Evolutionary conservation across 1,140 invertebrate species (phyloP).

Genomic region (Drosophila mojavensis): DNA sequence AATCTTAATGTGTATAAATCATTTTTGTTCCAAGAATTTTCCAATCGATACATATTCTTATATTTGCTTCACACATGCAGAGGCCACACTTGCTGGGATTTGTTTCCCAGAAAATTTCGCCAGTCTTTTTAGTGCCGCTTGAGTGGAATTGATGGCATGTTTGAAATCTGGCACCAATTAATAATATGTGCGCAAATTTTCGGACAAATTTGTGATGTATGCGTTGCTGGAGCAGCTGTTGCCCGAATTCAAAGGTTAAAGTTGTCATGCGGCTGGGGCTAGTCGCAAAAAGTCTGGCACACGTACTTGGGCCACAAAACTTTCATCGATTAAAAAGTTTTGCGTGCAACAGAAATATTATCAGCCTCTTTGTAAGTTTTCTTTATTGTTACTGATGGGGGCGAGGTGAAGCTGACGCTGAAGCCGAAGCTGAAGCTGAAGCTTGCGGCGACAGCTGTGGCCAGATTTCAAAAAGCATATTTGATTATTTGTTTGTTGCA

Average conservation of each 20-base stretch:
- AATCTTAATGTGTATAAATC: no score
- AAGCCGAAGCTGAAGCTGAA: background rate
- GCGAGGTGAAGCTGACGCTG: constrained; percentile 8
- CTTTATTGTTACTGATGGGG: constrained; percentile 5
- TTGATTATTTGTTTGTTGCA: constrained; percentile 63
- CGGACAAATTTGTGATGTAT: constrained; percentile 34
- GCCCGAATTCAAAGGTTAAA: constrained; percentile 59
- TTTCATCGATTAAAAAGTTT: constrained; percentile 79
- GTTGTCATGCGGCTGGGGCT: constrained; percentile 29
- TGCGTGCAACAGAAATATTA: constrained; percentile 56
- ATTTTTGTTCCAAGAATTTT: no score
- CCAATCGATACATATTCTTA: no score
- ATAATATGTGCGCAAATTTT: constrained; percentile 40
- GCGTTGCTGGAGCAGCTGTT: constrained; percentile 44
- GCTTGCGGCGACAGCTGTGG: constrained; percentile 62
- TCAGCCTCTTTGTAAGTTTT: constrained; percentile 48
- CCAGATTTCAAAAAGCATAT: constrained; percentile 57
- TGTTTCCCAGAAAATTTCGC: background rate
- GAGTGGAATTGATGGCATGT: constrained; percentile 20
- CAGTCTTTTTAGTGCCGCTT: background rate
- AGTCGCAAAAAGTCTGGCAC: constrained; percentile 39
- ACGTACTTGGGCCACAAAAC: constrained; percentile 63
- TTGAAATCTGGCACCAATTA: constrained; percentile 30
- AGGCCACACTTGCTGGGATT: no score
- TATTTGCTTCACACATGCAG: no score